Evolutionary conservation across 1,140 invertebrate genomes (phyloP).

Genomic region (Adelges cooleyi): DNA sequence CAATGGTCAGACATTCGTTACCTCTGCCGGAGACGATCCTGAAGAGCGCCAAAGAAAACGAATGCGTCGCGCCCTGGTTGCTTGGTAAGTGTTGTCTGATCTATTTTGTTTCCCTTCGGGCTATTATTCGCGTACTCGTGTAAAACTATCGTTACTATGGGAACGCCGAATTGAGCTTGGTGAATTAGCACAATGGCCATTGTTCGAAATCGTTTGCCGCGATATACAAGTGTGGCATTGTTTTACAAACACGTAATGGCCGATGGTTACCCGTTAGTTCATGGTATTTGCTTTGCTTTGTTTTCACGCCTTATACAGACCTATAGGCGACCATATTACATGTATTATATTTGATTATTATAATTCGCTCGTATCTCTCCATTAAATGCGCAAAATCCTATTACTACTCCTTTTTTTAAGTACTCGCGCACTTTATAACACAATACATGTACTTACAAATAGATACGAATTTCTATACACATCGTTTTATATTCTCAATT

Average conservation of each 20-base stretch:
- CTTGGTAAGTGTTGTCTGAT: constrained; percentile 57
- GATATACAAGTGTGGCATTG: background rate
- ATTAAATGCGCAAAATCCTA: constrained; percentile 1
- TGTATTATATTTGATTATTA: background rate
- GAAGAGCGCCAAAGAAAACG: constrained; percentile 88
- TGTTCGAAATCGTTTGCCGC: constrained; percentile 8
- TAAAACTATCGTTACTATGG: background rate
- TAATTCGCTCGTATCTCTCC: background rate
- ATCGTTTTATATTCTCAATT: background rate
- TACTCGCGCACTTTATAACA: too few relatives aligned
- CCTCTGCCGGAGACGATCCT: constrained; percentile 95
- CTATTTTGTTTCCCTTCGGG: background rate
- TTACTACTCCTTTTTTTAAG: background rate
- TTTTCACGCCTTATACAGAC: background rate
- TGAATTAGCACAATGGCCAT: constrained; percentile 16
- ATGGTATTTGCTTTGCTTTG: background rate
- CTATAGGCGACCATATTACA: background rate
- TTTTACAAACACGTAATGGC: constrained; percentile 5
- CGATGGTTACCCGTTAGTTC: background rate
- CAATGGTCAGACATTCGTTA: constrained; percentile 95
- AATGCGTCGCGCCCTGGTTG: constrained; percentile 93
- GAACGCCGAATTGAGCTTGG: background rate
- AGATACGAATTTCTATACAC: background rate
- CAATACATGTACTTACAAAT: too few relatives aligned
- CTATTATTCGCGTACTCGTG: background rate